Evolutionary conservation across 2,888 invertebrate genomes (phyloP), one percentile per base, ranked within the genome.

Genomic region (Seira musarum): DNA sequence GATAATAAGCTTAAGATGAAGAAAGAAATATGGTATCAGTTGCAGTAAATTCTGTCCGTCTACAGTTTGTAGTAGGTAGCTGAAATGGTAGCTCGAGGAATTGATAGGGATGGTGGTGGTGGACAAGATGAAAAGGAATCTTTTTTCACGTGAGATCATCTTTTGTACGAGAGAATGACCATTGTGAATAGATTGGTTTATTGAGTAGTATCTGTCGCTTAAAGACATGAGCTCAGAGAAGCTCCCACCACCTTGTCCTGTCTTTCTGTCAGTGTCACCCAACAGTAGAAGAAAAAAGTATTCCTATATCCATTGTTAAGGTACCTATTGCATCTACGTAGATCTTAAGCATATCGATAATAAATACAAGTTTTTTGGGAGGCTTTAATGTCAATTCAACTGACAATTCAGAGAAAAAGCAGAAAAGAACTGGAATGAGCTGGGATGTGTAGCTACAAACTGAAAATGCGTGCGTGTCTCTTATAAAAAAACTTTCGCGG

Each of bases 141-240:
- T n/a, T n/a, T n/a, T n/a, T n/a, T n/a, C n/a, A n/a, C n/a, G n/a
- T n/a, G n/a, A n/a, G n/a, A n/a, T n/a, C n/a, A n/a, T n/a, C n/a
- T n/a, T n/a, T n/a, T n/a, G n/a, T n/a, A n/a, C n/a, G n/a, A n/a
- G n/a, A n/a, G 70, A 70, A 69, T 77, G 76, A 53, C 70, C 70
- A 77, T 17, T 49, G 57, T 65, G 70, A 77, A n/a, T n/a, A 70
- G 76, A 77, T 70, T 70, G 64, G 69, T 70, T 70, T 77, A 77
- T 77, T 70, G 76, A 77, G 76, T 77, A 77, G 76, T 77, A 77
- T 77, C 76, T 77, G 76, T 77, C 76, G 69, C 76, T 77, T 22
- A 19, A 57, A 77, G 69, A 77, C 57, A 65, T 64, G 70, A 53
- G 65, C 53, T 70, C 65, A 64, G 57, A 70, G n/a, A 40, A 69